phyloP scores from a whole-genome alignment of 2,888 invertebrate species.

The Thyatira batis region DNA sequence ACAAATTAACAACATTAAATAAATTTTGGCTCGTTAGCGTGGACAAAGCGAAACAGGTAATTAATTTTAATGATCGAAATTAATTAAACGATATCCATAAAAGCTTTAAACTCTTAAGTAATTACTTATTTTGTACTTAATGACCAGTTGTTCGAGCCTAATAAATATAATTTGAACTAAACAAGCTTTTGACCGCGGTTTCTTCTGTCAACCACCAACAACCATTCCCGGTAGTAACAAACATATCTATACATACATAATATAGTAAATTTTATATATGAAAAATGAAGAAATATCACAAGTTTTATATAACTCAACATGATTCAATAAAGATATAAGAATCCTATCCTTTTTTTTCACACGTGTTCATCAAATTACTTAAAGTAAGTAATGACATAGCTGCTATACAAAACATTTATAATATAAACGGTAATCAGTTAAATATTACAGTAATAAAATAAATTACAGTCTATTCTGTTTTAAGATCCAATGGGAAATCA shows the following conservation, averaged over 20 bases:
- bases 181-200: not conserved
- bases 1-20: not conserved
- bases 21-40: not conserved
- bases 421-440: no score
- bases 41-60: not conserved
- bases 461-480: not conserved
- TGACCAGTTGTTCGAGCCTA: not conserved
- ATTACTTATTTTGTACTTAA: not conserved
- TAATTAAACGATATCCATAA: slow-evolving; percentile 11
- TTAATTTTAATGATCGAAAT: slow-evolving; percentile 9
- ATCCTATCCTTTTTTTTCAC: no score
- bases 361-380: no score
- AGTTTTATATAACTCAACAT: no score
- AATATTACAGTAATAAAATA: no score
- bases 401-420: no score
- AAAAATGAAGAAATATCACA: no score
- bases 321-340: no score
- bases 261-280: no score
- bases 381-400: no score
- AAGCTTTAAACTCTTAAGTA: slow-evolving; percentile 4
- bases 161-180: not conserved
- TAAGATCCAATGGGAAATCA: not conserved
- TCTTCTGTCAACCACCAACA: not conserved
- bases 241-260: no score
- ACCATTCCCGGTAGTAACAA: no score